Conservation (phyloP, 2,888 invertebrate species). For the Schizaphis graminum region DNA sequence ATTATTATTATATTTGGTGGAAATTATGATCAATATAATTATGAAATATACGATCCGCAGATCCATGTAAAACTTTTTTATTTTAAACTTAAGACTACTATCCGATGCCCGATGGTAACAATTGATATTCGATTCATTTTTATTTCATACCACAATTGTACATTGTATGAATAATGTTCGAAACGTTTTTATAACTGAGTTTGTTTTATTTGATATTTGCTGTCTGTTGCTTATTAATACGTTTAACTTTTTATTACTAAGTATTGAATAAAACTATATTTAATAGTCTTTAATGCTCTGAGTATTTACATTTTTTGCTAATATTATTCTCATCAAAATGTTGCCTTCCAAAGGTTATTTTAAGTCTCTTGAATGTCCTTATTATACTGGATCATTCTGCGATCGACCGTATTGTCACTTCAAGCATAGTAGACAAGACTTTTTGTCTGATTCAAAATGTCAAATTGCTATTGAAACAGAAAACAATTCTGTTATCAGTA, state of each 20-base stretch:
- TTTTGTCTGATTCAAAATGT: slow-evolving; percentile 29
- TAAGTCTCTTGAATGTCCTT: slow-evolving; percentile 87
- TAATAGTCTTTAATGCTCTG: neutral
- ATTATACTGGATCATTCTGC: slow-evolving; percentile 84
- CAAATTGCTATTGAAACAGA: neutral
- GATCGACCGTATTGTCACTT: slow-evolving; percentile 94
- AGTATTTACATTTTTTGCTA: neutral
- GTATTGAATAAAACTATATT: neutral
- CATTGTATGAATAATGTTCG: no score
- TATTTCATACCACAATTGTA: neutral
- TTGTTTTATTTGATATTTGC: neutral
- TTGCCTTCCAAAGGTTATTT: slow-evolving; percentile 92
- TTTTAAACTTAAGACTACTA: neutral
- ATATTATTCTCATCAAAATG: slow-evolving; percentile 74
- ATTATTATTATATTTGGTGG: no score
- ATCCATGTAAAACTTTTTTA: neutral
- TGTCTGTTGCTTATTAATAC: neutral
- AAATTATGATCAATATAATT: neutral
- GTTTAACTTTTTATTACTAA: neutral
- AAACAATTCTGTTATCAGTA: neutral
- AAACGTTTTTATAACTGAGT: neutral
- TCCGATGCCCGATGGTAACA: neutral
- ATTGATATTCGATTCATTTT: neutral
- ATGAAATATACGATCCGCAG: no score
- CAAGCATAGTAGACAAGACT: slow-evolving; percentile 82